Evolutionary conservation across 2,797 vertebrate genomes (phyloP), one percentile per base, ranked within the genome.

Genomic region (Orestias chungarensis): DNA sequence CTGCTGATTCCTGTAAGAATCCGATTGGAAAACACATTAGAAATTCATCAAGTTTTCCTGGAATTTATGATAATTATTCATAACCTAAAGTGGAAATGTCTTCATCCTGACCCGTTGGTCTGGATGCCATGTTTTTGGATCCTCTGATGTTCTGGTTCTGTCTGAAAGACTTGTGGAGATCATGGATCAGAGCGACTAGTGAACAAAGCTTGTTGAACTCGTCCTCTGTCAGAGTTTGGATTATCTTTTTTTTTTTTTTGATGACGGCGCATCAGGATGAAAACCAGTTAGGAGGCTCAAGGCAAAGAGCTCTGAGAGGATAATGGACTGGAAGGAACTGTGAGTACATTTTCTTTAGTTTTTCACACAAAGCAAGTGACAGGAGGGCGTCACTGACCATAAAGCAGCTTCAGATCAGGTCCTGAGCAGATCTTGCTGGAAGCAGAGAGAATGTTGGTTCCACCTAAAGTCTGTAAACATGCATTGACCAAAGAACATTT

Each of bases 241-340:
- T 33, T 52, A 55, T 40, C 18, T 33, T 0, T 6, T 25, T 50
- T 23, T 43, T 17, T 11, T 40, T 71, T 61, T 77, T 33, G 42
- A 59, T 4, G 27, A 84, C 76, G 83, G 20, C 47, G 50, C 65
- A 67, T 44, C 66, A 85, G 50, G 79, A 73, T 3, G 72, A 82
- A 73, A 85, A 81, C 70, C 40, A n/a, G 64, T 80, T 71, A 55
- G 66, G 64, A 76, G 38, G 61, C 50, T 71, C 42, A 4, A 70
- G 79, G 67, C 25, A 14, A 73, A 79, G 78, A 82, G 42, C 76
- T 70, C 25, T 78, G 76, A 87, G 75, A 59, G 84, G 86, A 91
- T 87, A 81, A 93, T 93, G 92, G 93, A 93, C 27, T 87, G 89
- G 89, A 89, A 84, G 82, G 92, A 93, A 72, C 79, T 88, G 92